Evolutionary conservation across 1,140 invertebrate species (phyloP), one percentile per base, ranked within the genome.

Genomic region (Drosophila tristis): DNA sequence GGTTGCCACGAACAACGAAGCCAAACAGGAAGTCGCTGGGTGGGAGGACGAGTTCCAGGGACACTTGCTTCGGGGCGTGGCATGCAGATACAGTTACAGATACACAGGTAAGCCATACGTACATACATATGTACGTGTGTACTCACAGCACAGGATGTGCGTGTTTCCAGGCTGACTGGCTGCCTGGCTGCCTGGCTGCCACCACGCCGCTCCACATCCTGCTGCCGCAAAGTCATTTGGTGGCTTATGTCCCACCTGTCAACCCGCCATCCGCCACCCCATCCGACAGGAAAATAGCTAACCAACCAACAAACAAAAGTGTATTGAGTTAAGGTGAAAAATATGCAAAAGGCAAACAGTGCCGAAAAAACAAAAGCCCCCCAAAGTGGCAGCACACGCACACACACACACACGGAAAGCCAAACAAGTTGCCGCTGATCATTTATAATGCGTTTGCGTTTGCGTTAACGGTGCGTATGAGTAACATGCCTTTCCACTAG

Each of bases 221-320:
- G 85, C 73, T 85, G 80, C 81, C 80, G 71, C 81, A 85, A 85
- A 85, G 80, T 86, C 80, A 86, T 85, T 85, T 85, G 80, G 77
- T 65, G 81, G 80, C 80, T 85, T 85, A 74, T 50, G 76, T 48
- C 65, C 57, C 70, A 55, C 59, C 78, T 76, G 68, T 72, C 48
- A 29, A 13, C 35, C 35, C 4, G 3, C 35, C 11, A 1, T 11
- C 11, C 29, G 1, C 20, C 20, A 20, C 8, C 31, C 31, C 8
- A 3, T 3, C 31, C 31, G 35, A 64, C 54, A 53, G 45, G 39
- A 39, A 55, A 64, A 64, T 57, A 63, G 57, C 26, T 35, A 60
- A 60, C 26, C 47, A 48, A 57, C 56, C 51, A 50, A 72, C 54
- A 54, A 42, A 44, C 49, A 51, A 64, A 39, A 68, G 54, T 55